Evolutionary conservation across 92 coral and sea anemone genomes (phyloP).

Genomic region (Epizoanthus scotinus): DNA sequence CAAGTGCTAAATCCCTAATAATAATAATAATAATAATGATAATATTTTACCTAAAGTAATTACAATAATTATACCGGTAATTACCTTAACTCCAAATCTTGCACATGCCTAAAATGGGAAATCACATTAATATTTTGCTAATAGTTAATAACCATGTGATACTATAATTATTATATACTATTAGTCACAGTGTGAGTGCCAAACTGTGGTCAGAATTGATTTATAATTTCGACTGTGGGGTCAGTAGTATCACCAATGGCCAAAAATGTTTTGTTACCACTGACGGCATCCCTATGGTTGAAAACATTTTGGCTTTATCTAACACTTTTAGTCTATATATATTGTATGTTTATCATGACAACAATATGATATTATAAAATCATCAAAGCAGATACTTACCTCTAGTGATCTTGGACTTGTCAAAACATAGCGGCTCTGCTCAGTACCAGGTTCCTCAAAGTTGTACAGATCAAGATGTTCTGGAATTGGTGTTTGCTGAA

Average conservation of each 20-base stretch:
- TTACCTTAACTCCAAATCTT: slow-evolving; percentile 87
- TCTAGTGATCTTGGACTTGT: slow-evolving; percentile 87
- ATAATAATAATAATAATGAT: too few species aligned
- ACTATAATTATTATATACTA: not conserved
- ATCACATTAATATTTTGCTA: not conserved
- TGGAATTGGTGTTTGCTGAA: not conserved
- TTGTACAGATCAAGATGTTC: slow-evolving; percentile 78
- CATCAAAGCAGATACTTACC: slow-evolving; percentile 37
- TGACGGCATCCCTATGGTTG: too few species aligned
- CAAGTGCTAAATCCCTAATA: too few species aligned
- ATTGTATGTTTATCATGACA: too few species aligned
- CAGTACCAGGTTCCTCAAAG: slow-evolving; percentile 79
- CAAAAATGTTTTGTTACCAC: too few species aligned
- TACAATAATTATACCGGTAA: not conserved
- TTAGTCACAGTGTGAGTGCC: too few species aligned
- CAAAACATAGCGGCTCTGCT: slow-evolving; percentile 82
- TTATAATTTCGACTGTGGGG: too few species aligned
- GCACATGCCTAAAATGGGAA: slow-evolving; percentile 71
- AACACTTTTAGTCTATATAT: too few species aligned
- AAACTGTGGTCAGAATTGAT: not conserved
- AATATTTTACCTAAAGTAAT: not conserved
- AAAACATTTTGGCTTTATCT: too few species aligned
- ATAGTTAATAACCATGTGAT: not conserved
- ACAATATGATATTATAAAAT: too few species aligned
- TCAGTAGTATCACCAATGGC: too few species aligned